Percentiles rank a stretch among this genome's conserved stretches.
phyloP scores from a whole-genome alignment of 2,113 vertebrate genomes.

The western clawed frog (Xenopus tropicalis) region DNA sequence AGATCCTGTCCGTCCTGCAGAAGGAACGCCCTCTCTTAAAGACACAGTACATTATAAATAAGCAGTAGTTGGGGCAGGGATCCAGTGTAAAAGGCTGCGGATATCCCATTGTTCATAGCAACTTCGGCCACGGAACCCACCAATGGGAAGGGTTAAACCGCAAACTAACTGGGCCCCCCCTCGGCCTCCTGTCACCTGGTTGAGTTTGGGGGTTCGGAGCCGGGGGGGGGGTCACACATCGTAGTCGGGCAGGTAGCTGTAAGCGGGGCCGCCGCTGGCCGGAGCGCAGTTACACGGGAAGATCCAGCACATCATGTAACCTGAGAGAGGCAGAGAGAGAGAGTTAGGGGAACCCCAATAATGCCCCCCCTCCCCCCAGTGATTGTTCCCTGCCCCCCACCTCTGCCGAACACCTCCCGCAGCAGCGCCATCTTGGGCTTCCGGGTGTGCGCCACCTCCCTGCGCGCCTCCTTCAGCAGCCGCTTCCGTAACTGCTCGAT shows the following conservation, averaged over 20 bases:
- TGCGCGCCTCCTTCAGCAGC: slow-evolving; percentile 63
- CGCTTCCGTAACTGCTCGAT: slow-evolving; percentile 74
- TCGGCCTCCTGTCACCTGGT: no score
- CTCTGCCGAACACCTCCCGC: slow-evolving; percentile 73
- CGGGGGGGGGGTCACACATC: slow-evolving; percentile 58
- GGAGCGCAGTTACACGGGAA: slow-evolving; percentile 71
- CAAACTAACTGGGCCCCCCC: no score
- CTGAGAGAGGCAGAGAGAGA: slow-evolving; percentile 48
- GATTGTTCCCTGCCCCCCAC: slow-evolving; percentile 45
- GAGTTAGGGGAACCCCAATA: neutral
- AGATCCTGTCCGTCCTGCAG: neutral
- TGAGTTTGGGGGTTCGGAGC: no score
- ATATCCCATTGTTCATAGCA: no score
- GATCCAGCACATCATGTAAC: slow-evolving; percentile 72
- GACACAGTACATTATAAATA: no score
- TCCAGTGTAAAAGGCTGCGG: no score
- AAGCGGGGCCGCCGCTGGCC: slow-evolving; percentile 60
- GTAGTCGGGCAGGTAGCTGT: slow-evolving; percentile 75
- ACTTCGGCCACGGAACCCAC: no score
- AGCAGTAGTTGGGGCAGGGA: no score
- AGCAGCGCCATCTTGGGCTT: slow-evolving; percentile 73
- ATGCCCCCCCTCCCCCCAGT: no score
- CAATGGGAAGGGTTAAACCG: no score
- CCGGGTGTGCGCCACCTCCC: slow-evolving; percentile 53
- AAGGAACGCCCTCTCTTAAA: neutral